Base-by-base conservation (phyloP, 1,140 invertebrate species). In the Sycophila sp. region DNA sequence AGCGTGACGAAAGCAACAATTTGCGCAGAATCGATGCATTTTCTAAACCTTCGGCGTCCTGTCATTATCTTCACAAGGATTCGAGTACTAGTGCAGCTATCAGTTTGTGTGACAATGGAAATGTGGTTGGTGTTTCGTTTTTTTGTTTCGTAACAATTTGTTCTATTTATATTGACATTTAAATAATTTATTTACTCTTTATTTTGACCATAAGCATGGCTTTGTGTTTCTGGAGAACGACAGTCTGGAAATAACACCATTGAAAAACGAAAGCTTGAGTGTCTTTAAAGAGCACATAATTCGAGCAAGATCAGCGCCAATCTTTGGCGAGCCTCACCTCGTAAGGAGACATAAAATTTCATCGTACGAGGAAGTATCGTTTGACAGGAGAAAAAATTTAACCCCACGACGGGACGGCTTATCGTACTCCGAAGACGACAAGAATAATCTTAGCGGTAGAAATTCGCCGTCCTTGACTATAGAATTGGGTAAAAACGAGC, bases 171-270 rank as follows among this genome's bases (percentile, higher is more conserved):
- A 36, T 13, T 36, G 34, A 7, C 34, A 5, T 6, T 47, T 6
- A 17, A 56, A 56, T 2, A 17, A 22, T 36, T 22, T 22, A 11
- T 36, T 13, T 19, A 22, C 17, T 49, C 6, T 65, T 56, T 59
- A 17, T 19, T 73, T 73, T 26, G n/a, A 60, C n/a, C n/a, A 32
- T 51, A 72, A 89, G 87, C 88, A 89, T 69, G 91, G 91, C 19
- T 82, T 91, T 30, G 86, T 92, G 26, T 88, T 92, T 72, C 79
- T 90, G 38, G 88, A 90, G 42, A 90, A 92, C 73, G 81, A 86
- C 0, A 90, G 90, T 0, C 86, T 91, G 28, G 91, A 92, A 82
- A 89, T 93, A 45, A 87, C 87, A 4, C 91, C 92, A 7, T 74
- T 92, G 28, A 47, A 51, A 13, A 45, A 66, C 11, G 55, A 71